phyloP scores from a whole-genome alignment of 2,797 vertebrate species.

The Danio choprae region DNA sequence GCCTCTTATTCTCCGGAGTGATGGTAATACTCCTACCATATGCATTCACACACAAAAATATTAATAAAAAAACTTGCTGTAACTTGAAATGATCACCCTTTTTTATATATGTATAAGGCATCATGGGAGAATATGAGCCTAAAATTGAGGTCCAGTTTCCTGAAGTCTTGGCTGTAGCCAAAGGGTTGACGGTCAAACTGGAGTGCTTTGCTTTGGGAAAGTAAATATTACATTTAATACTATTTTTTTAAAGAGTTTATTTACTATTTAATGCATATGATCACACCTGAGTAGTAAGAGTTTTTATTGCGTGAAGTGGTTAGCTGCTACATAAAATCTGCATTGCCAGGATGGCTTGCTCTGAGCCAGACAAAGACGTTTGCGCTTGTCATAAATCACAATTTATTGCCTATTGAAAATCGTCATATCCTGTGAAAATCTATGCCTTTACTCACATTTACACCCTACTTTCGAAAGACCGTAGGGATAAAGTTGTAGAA shows the following conservation, averaged over 20 bases:
- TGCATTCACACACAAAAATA: neutral
- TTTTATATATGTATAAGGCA: constrained; percentile 75
- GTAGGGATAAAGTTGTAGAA: too few relatives aligned
- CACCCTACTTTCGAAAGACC: too few relatives aligned
- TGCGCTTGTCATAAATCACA: too few relatives aligned
- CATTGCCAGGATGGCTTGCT: too few relatives aligned
- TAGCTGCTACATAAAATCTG: too few relatives aligned
- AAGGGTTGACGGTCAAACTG: constrained; percentile 88
- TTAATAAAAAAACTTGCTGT: neutral
- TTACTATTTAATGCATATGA: neutral
- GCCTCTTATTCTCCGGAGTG: constrained; percentile 86
- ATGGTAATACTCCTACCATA: constrained; percentile 78
- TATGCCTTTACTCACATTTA: too few relatives aligned
- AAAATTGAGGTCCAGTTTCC: constrained; percentile 98
- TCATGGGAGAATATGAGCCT: constrained; percentile 98
- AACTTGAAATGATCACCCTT: neutral
- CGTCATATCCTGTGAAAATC: too few relatives aligned
- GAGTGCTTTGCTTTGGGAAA: constrained; percentile 97
- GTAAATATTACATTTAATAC: constrained; percentile 78
- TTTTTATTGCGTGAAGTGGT: too few relatives aligned
- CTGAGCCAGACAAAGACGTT: too few relatives aligned
- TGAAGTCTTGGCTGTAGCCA: constrained; percentile 87
- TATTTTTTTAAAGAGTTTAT: neutral
- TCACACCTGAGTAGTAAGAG: too few relatives aligned
- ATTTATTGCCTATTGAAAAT: too few relatives aligned